Conservation (phyloP, 2,113 vertebrate species). For the Bothrops jararaca region DNA sequence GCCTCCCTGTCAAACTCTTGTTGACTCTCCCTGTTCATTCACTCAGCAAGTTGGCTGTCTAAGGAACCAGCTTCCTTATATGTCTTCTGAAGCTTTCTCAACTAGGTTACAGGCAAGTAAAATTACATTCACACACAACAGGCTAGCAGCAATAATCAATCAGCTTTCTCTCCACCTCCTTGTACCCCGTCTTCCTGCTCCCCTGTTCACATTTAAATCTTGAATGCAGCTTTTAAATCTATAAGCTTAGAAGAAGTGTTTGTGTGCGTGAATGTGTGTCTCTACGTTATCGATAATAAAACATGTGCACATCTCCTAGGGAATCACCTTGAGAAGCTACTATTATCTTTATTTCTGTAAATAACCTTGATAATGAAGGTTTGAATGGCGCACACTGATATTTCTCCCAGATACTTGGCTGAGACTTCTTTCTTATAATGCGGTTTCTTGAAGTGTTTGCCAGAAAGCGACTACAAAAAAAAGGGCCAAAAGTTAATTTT, state of each 20-base stretch:
- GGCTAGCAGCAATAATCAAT: neutral
- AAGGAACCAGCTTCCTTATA: neutral
- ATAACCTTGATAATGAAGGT: neutral
- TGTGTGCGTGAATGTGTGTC: neutral
- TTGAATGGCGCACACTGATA: neutral
- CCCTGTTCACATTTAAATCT: neutral
- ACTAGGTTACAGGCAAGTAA: neutral
- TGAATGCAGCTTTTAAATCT: neutral
- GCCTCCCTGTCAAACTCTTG: neutral
- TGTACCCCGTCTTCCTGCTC: neutral
- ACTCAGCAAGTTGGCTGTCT: neutral
- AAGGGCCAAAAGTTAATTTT: neutral
- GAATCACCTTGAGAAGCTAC: conserved; percentile 4
- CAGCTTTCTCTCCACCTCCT: neutral
- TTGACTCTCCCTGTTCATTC: neutral
- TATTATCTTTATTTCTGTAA: neutral
- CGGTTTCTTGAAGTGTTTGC: neutral
- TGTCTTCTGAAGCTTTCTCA: neutral
- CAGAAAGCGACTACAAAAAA: neutral
- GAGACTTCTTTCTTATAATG: neutral
- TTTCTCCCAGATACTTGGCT: neutral
- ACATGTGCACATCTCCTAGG: conserved; percentile 3
- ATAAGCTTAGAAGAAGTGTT: neutral
- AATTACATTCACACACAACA: neutral
- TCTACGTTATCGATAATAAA: neutral